phyloP scores from a whole-genome alignment of 2,113 vertebrate species.

The Menidia beryllina region DNA sequence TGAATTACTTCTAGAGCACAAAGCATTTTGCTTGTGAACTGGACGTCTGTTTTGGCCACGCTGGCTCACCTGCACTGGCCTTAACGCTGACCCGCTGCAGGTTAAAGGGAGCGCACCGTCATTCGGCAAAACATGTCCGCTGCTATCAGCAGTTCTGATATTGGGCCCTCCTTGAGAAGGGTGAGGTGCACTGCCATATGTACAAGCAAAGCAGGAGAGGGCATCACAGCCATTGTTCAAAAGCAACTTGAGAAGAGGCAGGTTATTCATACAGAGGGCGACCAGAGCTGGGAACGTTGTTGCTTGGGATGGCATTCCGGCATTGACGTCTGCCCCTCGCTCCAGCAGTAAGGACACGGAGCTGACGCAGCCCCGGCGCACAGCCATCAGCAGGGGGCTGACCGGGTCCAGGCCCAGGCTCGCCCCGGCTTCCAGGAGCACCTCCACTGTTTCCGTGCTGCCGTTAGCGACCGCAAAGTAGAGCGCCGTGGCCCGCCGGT shows the following conservation, averaged over 20 bases:
- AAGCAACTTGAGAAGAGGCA: constrained; percentile 88
- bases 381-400: constrained; percentile 90
- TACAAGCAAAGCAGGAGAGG: constrained; percentile 88
- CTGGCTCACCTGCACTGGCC: constrained; percentile 65
- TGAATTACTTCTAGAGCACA: neutral
- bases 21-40: neutral
- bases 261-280: constrained; percentile 88
- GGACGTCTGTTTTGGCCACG: neutral
- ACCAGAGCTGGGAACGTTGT: constrained; percentile 90
- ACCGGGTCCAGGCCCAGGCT: constrained; percentile 87
- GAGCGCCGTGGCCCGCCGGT: constrained; percentile 87
- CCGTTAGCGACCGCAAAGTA: constrained; percentile 89
- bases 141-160: constrained; percentile 34
- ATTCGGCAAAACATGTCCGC: constrained; percentile 28
- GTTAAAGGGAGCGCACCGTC: constrained; percentile 42
- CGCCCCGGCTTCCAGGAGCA: constrained; percentile 89
- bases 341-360: constrained; percentile 89
- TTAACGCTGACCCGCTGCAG: constrained; percentile 53
- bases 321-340: constrained; percentile 88
- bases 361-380: constrained; percentile 85
- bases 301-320: constrained; percentile 83
- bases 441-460: constrained; percentile 82
- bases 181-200: constrained; percentile 84
- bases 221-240: constrained; percentile 90
- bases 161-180: constrained; percentile 62